A percentile compares a stretch with the other conserved stretches of the same genome.
Conservation (phyloP, 2,113 vertebrate genomes). For the Anolis carolinensis region DNA sequence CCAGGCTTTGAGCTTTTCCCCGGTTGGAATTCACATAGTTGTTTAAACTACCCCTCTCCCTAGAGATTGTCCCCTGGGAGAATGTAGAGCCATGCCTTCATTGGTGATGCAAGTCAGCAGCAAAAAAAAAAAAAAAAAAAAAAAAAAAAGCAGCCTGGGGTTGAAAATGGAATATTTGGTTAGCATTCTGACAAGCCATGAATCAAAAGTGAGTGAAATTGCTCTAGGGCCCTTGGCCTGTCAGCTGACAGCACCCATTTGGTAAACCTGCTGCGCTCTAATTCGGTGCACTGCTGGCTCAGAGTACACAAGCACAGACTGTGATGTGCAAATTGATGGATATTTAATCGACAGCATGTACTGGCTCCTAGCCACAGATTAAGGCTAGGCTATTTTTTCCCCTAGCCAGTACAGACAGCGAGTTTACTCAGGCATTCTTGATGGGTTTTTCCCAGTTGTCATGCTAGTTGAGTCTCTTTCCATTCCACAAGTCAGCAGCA, state of each 20-base stretch:
- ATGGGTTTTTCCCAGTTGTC: conserved; percentile 7
- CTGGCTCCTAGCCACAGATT: conserved; percentile 3
- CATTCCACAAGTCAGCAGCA: not conserved
- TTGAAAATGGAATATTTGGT: conserved; percentile 76
- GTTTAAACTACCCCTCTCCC: conserved; percentile 19
- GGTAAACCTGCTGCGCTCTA: conserved; percentile 47
- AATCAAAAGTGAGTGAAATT: conserved; percentile 74
- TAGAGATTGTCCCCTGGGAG: not conserved
- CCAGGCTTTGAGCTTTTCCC: not conserved
- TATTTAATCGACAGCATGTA: not conserved
- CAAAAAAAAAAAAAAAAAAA: conserved; percentile 47
- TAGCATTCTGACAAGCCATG: conserved; percentile 75
- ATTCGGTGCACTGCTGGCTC: conserved; percentile 8
- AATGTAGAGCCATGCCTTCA: conserved; percentile 40
- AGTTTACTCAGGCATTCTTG: not conserved
- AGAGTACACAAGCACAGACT: not conserved
- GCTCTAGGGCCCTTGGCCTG: conserved; percentile 61
- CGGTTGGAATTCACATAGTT: conserved; percentile 7
- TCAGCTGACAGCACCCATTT: conserved; percentile 62
- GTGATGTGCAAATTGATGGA: conserved; percentile 19
- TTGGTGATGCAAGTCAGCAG: conserved; percentile 63
- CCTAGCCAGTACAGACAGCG: not conserved
- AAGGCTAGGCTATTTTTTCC: not conserved
- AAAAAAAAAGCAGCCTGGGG: conserved; percentile 57
- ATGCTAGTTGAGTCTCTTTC: not conserved